Conservation (phyloP, 2,888 invertebrate genomes). For the Drosophila mimetica region DNA sequence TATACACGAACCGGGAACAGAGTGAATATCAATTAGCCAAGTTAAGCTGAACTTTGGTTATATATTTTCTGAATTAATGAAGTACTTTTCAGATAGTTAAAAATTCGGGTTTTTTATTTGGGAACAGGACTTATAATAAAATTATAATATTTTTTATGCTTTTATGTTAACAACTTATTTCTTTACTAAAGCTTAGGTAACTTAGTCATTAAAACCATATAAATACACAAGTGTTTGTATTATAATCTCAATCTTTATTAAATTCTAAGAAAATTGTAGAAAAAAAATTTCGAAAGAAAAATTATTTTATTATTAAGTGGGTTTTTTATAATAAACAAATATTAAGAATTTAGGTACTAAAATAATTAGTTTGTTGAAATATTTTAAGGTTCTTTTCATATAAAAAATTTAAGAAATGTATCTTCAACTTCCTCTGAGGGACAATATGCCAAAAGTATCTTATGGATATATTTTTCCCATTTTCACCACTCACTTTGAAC, state of each 20-base stretch:
- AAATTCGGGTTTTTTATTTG: neutral
- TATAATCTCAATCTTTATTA: neutral
- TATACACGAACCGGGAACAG: constrained; percentile 10
- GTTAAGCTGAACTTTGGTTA: constrained; percentile 42
- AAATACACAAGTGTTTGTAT: neutral
- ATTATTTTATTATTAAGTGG: no score
- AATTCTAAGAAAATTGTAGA: neutral
- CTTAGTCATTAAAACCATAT: neutral
- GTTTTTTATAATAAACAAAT: no score
- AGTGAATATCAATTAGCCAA: constrained; percentile 53
- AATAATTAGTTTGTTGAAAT: no score
- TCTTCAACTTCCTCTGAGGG: neutral
- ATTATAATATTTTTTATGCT: no score
- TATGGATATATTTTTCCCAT: neutral
- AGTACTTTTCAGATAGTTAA: neutral
- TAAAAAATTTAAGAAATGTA: no score
- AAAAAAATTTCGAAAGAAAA: neutral
- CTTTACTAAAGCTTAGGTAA: neutral
- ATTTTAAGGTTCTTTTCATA: no score
- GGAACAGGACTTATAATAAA: no score
- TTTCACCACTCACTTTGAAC: constrained; percentile 17
- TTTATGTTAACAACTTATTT: neutral
- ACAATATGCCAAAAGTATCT: neutral
- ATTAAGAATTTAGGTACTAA: no score
- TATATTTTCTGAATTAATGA: constrained; percentile 26